Conservation (phyloP, 1,140 invertebrate species). For the Drosophila ananassae region DNA sequence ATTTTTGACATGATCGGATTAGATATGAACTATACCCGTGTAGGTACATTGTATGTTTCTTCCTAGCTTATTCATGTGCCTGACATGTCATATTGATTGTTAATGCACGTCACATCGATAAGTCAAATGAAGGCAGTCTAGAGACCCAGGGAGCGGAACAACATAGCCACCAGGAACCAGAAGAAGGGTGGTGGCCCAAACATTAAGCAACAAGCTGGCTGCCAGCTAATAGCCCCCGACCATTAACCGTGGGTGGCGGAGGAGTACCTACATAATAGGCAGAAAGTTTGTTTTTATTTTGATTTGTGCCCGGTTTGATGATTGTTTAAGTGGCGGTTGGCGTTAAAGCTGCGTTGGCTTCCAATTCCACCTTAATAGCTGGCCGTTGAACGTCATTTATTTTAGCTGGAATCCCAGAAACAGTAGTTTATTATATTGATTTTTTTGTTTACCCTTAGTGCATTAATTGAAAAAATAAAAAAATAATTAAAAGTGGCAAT, state of each 20-base stretch:
- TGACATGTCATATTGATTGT: conserved; percentile 67
- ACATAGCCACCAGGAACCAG: background rate
- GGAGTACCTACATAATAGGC: conserved; percentile 3
- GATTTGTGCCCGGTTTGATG: conserved; percentile 21
- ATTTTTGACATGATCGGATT: conserved; percentile 26
- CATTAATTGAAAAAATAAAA: too few species aligned
- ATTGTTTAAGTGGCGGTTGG: conserved; percentile 30
- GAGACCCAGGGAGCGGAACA: conserved; percentile 1
- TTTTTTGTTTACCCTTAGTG: too few species aligned
- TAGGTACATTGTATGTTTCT: background rate
- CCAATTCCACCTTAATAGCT: background rate
- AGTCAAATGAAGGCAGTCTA: conserved; percentile 29
- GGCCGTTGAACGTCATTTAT: background rate
- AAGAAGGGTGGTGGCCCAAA: conserved; percentile 11
- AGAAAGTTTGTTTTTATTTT: conserved; percentile 43
- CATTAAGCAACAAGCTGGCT: conserved; percentile 44
- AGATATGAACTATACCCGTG: conserved; percentile 13
- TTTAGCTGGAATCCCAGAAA: background rate
- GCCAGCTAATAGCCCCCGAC: conserved; percentile 20
- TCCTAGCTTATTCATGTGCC: conserved; percentile 24
- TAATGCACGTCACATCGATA: conserved; percentile 70
- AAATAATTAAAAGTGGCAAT: too few species aligned
- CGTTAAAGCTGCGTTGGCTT: conserved; percentile 11
- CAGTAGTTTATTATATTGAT: too few species aligned
- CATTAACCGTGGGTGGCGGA: conserved; percentile 7